A percentile compares a stretch with the other conserved stretches of the same genome.
Evolutionary conservation across 1,140 invertebrate species (phyloP).

Genomic region (Papilio aristodemus): DNA sequence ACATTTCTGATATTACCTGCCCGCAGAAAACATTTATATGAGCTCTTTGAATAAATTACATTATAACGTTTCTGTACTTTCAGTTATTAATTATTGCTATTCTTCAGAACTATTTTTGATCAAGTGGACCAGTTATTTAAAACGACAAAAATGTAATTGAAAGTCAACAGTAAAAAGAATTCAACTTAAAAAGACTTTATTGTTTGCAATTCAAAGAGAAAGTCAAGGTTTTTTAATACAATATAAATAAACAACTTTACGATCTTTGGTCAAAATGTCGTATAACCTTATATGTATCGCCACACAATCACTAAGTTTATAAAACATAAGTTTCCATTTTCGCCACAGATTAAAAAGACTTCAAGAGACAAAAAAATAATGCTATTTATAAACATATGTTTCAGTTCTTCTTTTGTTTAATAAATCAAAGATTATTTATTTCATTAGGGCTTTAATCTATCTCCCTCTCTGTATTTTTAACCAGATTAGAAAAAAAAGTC

Average conservation of each 20-base stretch:
- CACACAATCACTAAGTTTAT: neutral
- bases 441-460: too few species aligned
- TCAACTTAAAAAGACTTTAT: conserved; percentile 7
- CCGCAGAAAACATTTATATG: too few species aligned
- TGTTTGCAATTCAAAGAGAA: conserved; percentile 8
- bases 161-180: neutral
- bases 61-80: too few species aligned
- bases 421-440: too few species aligned
- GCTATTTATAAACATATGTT: too few species aligned
- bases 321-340: conserved; percentile 32
- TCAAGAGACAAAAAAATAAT: neutral
- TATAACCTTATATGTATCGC: conserved; percentile 12
- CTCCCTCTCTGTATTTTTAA: too few species aligned
- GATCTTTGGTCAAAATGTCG: conserved; percentile 10
- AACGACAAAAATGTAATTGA: neutral
- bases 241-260: conserved; percentile 19
- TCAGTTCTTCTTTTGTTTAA: too few species aligned
- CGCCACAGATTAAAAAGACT: conserved; percentile 7
- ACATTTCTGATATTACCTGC: too few species aligned
- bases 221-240: conserved; percentile 11
- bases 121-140: neutral
- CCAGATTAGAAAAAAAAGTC: too few species aligned
- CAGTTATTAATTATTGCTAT: too few species aligned
- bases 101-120: too few species aligned
- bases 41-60: too few species aligned